Base-by-base conservation (phyloP, 1,140 invertebrate genomes). In the Diabrotica undecimpunctata region DNA sequence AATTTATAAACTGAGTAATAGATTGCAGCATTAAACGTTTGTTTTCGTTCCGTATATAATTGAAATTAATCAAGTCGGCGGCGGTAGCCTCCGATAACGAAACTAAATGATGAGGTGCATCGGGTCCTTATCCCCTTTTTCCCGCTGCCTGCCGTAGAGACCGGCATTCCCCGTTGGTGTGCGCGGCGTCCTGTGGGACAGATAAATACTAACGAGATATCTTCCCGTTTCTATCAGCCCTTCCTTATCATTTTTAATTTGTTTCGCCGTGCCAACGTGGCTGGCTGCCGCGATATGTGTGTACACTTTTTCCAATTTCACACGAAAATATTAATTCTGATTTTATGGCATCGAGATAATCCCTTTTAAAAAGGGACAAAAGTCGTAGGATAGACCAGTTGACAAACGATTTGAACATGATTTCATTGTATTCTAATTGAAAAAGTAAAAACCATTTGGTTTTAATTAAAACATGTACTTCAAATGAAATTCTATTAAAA, bases 171-270 rank as follows among this genome's bases (percentile, higher is more conserved):
- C 25, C 25, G 25, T 14, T 5, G 9, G 9, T 13, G 13, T 36
- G 54, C 54, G 13, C 54, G 54, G 13, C 54, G 13, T 55, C 54
- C 54, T 25, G 6, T 25, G 13, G 54, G 54, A 55, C 12, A 55
- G 54, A 55, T 55, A 55, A 55, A 55, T 55, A 55, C 54, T 55
- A 55, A 55, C 54, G 54, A 55, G 54, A 55, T 55, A 14, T 55
- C 35, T 55, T 36, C 35, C 13, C 13, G 35, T 55, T 55, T 8
- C 57, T 13, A 59, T 59, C 57, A 12, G 36, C 57, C 57, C 57
- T 50, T 59, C 12, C 37, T 59, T 59, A 36, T 59, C 36, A 25
- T 36, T 13, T 36, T 39, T 12, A 13, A 38, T 14, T 36, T 13
- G 13, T 39, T 36, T 38, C 37, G n/a, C 35, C 55, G 12, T 14